Evolutionary conservation across 92 coral and sea anemone genomes (phyloP).

Genomic region (Metridium senile): DNA sequence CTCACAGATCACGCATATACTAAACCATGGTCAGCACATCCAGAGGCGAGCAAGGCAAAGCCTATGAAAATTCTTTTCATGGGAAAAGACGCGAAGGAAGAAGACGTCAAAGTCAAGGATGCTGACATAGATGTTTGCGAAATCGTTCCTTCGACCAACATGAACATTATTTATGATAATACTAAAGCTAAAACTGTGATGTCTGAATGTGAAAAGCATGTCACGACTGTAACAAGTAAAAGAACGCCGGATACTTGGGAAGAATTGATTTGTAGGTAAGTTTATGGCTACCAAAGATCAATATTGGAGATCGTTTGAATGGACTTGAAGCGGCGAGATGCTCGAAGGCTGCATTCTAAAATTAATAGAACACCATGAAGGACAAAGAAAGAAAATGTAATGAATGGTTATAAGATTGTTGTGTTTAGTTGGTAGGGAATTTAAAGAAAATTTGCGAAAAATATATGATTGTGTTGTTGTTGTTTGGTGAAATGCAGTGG

Average conservation of each 20-base stretch:
- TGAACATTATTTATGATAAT: constrained; percentile 82
- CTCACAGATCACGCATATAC: constrained; percentile 91
- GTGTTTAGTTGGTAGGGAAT: no score
- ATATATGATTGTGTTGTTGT: no score
- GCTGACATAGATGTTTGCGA: constrained; percentile 77
- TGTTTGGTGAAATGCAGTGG: no score
- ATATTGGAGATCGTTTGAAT: constrained; percentile 3
- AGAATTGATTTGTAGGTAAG: constrained; percentile 94
- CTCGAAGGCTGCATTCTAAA: no score
- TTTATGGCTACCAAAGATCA: neutral
- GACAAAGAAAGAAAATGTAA: no score
- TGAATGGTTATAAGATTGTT: no score
- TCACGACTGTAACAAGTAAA: constrained; percentile 88
- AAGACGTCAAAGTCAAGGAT: constrained; percentile 38
- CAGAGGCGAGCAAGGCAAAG: constrained; percentile 88
- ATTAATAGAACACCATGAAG: no score
- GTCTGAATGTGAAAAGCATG: constrained; percentile 98
- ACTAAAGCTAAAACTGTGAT: constrained; percentile 88
- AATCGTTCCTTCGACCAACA: constrained; percentile 39
- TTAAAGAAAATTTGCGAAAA: no score
- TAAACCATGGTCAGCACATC: constrained; percentile 99
- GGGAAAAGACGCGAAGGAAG: constrained; percentile 57
- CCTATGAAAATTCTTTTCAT: constrained; percentile 88
- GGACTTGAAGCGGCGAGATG: neutral
- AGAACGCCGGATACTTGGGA: constrained; percentile 99